Evolutionary conservation across 2,113 vertebrate species (phyloP), one percentile per base, ranked within the genome.

Genomic region (Zapornia atra): DNA sequence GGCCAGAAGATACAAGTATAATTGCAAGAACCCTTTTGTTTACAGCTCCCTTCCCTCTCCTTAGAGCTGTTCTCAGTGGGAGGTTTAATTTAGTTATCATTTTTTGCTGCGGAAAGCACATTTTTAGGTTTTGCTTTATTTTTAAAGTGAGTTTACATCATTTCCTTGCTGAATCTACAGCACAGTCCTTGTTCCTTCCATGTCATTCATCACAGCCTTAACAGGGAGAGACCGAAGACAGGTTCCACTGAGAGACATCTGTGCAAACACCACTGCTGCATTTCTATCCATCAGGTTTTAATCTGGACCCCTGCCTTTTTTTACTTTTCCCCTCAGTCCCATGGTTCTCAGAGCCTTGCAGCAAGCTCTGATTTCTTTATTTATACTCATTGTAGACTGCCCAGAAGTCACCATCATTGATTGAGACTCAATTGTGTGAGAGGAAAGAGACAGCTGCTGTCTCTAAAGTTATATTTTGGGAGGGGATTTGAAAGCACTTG

Each of bases 201-300:
- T 51, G 79, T 91, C 82, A 86, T 83, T 82, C 73, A 75, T 95
- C 90, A 86, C 46, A 90, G 36, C 78, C 57, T 85, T 72, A 89
- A 63, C 44, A 91, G 40, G 29, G 66, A 85, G 44, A 95, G 59
- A 82, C 73, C 2, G 5, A 54, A 89, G 90, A 77, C 85, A 75
- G 73, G 57, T 95, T 96, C 84, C 64, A 72, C 68, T 71, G 93
- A 70, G 94, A 87, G 78, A 96, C 87, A 91, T 96, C 70, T 93
- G 78, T 83, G 75, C 78, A 88, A 88, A 60, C 73, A 56, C 75
- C 34, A 44, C 42, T 46, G 51, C 59, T 20, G 31, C 22, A 9
- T 79, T 93, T 85, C 84, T 78, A 63, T 86, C 84, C 71, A 73
- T 80, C 83, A 93, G 82, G 22, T 54, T 90, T 93, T 84, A 79